Conservation (phyloP, 2,888 invertebrate species). For the Pristionchus arcanus region DNA sequence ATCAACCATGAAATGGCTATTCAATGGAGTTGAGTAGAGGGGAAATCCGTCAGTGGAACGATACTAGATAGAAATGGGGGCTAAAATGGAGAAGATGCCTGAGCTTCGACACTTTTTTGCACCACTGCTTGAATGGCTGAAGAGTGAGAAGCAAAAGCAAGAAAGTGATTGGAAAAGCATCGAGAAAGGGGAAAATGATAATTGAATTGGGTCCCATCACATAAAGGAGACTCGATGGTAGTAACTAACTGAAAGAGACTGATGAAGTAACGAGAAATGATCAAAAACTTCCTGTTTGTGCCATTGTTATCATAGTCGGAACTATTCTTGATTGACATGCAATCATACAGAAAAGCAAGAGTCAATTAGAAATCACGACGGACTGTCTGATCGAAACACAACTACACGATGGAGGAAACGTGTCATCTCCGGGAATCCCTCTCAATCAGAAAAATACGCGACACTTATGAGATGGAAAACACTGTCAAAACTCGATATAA, state of each 20-base stretch:
- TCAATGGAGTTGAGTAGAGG: slow-evolving; percentile 28
- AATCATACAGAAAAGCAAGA: background rate
- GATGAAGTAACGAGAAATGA: background rate
- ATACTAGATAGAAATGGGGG: background rate
- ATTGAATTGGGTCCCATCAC: slow-evolving; percentile 11
- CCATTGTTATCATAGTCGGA: background rate
- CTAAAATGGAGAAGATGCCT: background rate
- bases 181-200: background rate
- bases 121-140: background rate
- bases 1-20: slow-evolving; percentile 13
- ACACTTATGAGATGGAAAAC: background rate
- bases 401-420: background rate
- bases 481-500: background rate
- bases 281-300: slow-evolving; percentile 19
- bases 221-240: slow-evolving; percentile 26
- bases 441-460: background rate
- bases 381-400: background rate
- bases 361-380: slow-evolving; percentile 29
- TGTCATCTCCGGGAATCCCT: background rate
- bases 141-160: background rate
- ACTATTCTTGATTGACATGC: slow-evolving; percentile 17
- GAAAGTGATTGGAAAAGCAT: slow-evolving; percentile 8
- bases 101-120: background rate
- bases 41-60: slow-evolving; percentile 29
- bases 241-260: background rate